These are phyloP conservation scores for Sus scrofa DNA, from an alignment of 2,113 vertebrate species.

Conservation along the genomic window DNA sequence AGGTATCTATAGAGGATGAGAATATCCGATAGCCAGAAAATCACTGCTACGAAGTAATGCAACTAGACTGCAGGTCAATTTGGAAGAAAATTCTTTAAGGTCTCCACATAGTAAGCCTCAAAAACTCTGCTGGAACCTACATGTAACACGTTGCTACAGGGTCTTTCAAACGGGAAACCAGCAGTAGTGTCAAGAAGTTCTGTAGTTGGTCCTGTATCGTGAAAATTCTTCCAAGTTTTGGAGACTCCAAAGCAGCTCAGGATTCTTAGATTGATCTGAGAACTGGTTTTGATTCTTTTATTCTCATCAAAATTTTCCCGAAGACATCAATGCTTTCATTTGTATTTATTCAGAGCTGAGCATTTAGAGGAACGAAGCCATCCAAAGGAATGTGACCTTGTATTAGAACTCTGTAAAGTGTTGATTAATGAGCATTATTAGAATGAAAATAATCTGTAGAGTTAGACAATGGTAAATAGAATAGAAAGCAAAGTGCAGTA, in stretches of 20 bases:
- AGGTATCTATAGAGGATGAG: neutral
- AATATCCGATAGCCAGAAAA: neutral
- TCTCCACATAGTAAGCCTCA: neutral
- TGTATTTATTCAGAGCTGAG: neutral
- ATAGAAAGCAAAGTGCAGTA: neutral
- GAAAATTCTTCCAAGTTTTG: neutral
- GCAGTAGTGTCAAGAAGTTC: neutral
- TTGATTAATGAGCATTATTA: constrained; percentile 28
- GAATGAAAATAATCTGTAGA: constrained; percentile 41
- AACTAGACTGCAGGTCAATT: neutral
- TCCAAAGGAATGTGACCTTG: neutral
- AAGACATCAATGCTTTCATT: neutral
- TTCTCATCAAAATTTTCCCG: neutral
- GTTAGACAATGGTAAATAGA: neutral
- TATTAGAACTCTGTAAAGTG: neutral
- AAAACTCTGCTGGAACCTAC: neutral
- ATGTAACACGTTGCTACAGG: neutral
- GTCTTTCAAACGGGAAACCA: neutral
- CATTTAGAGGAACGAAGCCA: neutral
- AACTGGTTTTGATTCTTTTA: neutral
- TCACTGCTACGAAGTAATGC: neutral
- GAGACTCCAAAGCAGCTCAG: neutral
- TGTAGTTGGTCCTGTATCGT: neutral
- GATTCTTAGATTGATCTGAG: constrained; percentile 3
- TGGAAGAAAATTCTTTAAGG: neutral